Evolutionary conservation across 2,888 invertebrate genomes (phyloP).

Genomic region (Drosophila kambysellisi): DNA sequence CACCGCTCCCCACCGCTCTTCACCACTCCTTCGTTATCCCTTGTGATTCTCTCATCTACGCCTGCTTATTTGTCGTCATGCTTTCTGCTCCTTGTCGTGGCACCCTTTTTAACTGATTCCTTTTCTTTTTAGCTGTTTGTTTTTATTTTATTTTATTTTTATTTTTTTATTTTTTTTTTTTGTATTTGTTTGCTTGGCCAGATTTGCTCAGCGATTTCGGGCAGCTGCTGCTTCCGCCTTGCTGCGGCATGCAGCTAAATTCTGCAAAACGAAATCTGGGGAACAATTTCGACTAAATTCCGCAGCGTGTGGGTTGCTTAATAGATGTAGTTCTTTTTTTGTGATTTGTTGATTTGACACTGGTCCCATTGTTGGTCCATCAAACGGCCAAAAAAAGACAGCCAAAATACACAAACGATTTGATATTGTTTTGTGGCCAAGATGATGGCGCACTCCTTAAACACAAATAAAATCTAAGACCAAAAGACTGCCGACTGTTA

Average conservation of each 20-base stretch:
- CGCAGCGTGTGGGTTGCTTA: slow-evolving; percentile 65
- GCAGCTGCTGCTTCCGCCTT: slow-evolving; percentile 51
- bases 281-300: slow-evolving; percentile 56
- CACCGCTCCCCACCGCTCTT: background rate
- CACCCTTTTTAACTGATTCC: slow-evolving; percentile 54
- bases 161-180: slow-evolving; percentile 5
- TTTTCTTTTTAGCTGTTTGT: slow-evolving; percentile 12
- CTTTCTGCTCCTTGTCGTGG: slow-evolving; percentile 38
- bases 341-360: slow-evolving; percentile 34
- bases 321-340: background rate
- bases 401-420: slow-evolving; percentile 43
- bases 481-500: slow-evolving; percentile 47
- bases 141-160: slow-evolving; percentile 6
- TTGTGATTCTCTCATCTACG: slow-evolving; percentile 48
- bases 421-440: slow-evolving; percentile 28
- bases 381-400: slow-evolving; percentile 38
- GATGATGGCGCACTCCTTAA: slow-evolving; percentile 53
- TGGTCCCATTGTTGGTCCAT: slow-evolving; percentile 53
- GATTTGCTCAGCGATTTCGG: slow-evolving; percentile 48
- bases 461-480: background rate
- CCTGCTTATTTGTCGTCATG: slow-evolving; percentile 64
- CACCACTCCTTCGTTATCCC: slow-evolving; percentile 1
- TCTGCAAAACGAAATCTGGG: slow-evolving; percentile 48
- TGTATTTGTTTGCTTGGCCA: slow-evolving; percentile 16
- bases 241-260: slow-evolving; percentile 34